phyloP scores from a whole-genome alignment of 2,888 invertebrate genomes.

The Thymelicus lineola region DNA sequence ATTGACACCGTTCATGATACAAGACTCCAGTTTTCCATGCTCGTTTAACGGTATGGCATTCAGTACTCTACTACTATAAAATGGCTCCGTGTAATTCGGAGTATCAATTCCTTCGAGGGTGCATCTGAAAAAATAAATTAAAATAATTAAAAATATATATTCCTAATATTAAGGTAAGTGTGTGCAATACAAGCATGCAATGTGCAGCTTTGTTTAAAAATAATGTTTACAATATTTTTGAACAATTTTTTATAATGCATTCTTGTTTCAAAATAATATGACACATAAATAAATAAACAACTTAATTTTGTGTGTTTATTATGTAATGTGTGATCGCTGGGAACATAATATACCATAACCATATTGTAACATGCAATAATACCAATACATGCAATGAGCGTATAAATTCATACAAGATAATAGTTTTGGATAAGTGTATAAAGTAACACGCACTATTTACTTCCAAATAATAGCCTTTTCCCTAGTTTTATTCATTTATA shows the following conservation, averaged over 20 bases:
- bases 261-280: neutral
- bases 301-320: neutral
- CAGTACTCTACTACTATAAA: conserved; percentile 83
- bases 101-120: conserved; percentile 84
- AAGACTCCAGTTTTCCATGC: conserved; percentile 87
- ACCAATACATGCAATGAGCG: neutral
- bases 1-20: conserved; percentile 82
- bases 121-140: conserved; percentile 80
- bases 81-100: conserved; percentile 75
- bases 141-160: neutral
- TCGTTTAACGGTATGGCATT: conserved; percentile 84
- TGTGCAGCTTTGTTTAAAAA: conserved; percentile 19
- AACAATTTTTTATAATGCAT: neutral
- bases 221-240: neutral
- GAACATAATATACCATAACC: conserved; percentile 1
- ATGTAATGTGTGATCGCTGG: neutral
- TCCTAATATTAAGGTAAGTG: neutral
- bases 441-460: conserved; percentile 10
- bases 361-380: conserved; percentile 7
- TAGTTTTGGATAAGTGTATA: neutral
- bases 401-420: neutral
- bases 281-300: neutral
- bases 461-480: conserved; percentile 5
- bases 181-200: conserved; percentile 27
- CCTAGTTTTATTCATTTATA: conserved; percentile 24